Evolutionary conservation across 2,113 vertebrate genomes (phyloP), one percentile per base, ranked within the genome.

Genomic region (Etheostoma spectabile): DNA sequence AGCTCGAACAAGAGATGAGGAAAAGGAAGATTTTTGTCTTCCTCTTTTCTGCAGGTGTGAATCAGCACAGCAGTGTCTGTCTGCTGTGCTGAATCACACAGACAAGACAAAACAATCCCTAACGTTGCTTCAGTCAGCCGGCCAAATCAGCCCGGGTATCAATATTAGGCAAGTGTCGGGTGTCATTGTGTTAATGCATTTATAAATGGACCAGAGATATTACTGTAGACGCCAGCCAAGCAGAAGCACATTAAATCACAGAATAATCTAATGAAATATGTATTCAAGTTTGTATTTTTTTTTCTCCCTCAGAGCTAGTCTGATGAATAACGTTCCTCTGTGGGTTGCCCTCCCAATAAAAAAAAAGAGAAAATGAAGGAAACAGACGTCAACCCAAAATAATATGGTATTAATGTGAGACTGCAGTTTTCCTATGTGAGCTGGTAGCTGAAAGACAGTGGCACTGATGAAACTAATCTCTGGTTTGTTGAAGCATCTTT

Each of bases 251-350:
- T 92, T 90, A 93, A 93, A 94, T 94, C 90, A 93, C 74, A 80
- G 88, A 94, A 93, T 94, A 93, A 92, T 90, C 74, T 61, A 91
- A 94, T 94, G 65, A 95, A 94, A 94, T 93, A 93, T 94, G 93
- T 91, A 95, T 88, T 90, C 59, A 79, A 80, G 87, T 89, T 92
- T 92, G 92, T 89, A 77, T 89, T 92, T 91, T 85, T 42, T 87
- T 86, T 52, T 49, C 49, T 24, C 64, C 21, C 18, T 80, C 75
- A 19, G 79, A 84, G 66, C 79, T 27, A 22, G 76, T 80, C 77
- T 92, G 85, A 88, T 84, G 69, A 82, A 92, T 89, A 69, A 55
- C 1, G 38, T 72, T 86, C 71, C 80, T 84, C 86, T 78, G 82
- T 84, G 77, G 90, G 56, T 71, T 77, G 80, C 53, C 59, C 49